Evolutionary conservation across 2,797 vertebrate genomes (phyloP), one percentile per base, ranked within the genome.

Genomic region (Dermochelys coriacea): DNA sequence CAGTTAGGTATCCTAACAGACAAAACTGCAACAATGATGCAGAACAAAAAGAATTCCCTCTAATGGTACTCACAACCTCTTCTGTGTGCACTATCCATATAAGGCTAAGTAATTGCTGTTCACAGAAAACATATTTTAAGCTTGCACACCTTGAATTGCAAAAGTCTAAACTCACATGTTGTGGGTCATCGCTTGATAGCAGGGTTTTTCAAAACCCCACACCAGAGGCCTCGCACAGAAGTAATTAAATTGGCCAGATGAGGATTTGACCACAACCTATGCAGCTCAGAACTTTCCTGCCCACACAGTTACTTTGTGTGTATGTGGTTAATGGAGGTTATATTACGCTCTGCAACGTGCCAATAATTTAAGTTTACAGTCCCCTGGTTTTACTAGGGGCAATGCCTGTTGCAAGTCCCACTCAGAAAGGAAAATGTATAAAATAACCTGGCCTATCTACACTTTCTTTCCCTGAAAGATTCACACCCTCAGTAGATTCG

Each of bases 31-130:
- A 37, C 55, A 85, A 80, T 34, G 14, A 75, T 80, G 90, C 37
- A 90, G 31, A 84, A 89, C 2, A 57, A 81, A 81, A 93, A 90
- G 10, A 71, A 89, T 93, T 93, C 80, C 45, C 45, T 61, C 34
- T 47, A 57, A 27, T 59, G 84, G 75, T 64, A 51, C 37, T 74
- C 37, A 74, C 1, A 21, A 41, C 55, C 88, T 52, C 1, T 93
- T 86, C 82, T 52, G 12, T 81, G 18, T 49, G 54, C 18, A 80
- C 12, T 2, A 0, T 31, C 21, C 34, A 14, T 11, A 10, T 3
- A 7, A 12, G 88, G 14, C 1, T 74, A 12, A 97, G 8, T 31
- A 90, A 81, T 18, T 3, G 27, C 55, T 86, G 87, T 93, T 31
- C 71, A 86, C 64, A 49, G 57, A 90, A 82, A 82, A 12, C 2